Percentiles rank a stretch among this genome's conserved stretches.
Evolutionary conservation across 2,113 vertebrate species (phyloP).

Genomic region (Perca flavescens): DNA sequence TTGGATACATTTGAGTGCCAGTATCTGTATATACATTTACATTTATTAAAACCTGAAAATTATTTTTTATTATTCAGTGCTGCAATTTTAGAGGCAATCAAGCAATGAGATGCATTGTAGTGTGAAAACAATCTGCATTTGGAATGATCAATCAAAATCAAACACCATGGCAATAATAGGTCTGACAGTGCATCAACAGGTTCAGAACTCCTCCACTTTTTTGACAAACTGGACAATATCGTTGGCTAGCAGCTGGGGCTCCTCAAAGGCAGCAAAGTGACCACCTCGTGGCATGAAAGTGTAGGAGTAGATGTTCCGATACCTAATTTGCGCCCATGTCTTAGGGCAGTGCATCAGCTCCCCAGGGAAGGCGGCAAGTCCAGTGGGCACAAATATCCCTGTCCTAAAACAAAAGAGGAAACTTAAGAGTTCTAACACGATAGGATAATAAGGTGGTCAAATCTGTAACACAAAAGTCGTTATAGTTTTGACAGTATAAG

Average conservation of each 20-base stretch:
- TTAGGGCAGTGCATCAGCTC: slow-evolving; percentile 85
- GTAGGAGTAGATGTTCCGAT: slow-evolving; percentile 85
- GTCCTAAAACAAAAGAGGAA: slow-evolving; percentile 71
- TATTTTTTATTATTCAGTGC: slow-evolving; percentile 2
- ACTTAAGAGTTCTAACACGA: neutral
- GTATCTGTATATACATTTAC: slow-evolving; percentile 18
- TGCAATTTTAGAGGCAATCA: slow-evolving; percentile 8
- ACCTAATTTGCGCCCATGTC: slow-evolving; percentile 80
- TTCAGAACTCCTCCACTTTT: slow-evolving; percentile 83
- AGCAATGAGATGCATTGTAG: neutral
- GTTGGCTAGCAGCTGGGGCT: slow-evolving; percentile 87
- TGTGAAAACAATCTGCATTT: neutral
- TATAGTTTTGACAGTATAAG: neutral
- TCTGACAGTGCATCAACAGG: neutral
- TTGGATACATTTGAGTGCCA: slow-evolving; percentile 1
- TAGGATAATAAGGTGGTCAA: neutral
- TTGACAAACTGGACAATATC: slow-evolving; percentile 87
- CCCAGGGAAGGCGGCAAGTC: slow-evolving; percentile 86
- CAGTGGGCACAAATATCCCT: slow-evolving; percentile 84
- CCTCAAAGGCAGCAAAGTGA: slow-evolving; percentile 91
- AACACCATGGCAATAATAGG: neutral
- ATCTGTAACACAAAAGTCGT: neutral
- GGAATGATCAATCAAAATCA: neutral
- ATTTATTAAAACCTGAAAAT: slow-evolving; percentile 24
- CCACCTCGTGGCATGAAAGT: slow-evolving; percentile 88